These are phyloP conservation scores for Steinernema khuongi DNA, from an alignment of 1,140 invertebrate species.

Conservation along the genomic window DNA sequence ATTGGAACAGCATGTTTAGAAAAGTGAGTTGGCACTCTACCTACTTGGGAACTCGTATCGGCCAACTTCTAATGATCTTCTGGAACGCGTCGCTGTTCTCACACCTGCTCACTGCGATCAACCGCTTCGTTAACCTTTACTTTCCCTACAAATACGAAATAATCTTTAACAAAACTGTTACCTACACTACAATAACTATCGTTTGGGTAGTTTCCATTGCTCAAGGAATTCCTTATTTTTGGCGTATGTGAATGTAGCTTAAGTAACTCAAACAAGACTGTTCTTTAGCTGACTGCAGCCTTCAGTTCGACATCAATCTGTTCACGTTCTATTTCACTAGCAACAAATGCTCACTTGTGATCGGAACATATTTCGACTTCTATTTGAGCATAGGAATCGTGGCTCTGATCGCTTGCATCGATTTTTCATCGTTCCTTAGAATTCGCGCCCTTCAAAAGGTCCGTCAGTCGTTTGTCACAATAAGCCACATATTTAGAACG, in stretches of 20 bases:
- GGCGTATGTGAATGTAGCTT: background rate
- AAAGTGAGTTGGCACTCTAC: background rate
- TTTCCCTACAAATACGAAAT: background rate
- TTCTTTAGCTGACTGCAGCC: background rate
- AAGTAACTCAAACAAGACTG: background rate
- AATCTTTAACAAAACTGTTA: background rate
- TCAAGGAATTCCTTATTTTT: background rate
- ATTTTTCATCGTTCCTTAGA: background rate
- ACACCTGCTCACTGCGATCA: background rate
- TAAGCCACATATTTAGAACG: background rate
- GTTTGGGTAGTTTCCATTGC: background rate
- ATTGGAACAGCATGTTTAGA: background rate
- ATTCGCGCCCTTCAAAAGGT: background rate
- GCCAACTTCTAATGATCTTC: background rate
- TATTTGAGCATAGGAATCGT: background rate
- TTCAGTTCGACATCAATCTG: background rate
- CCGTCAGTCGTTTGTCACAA: background rate
- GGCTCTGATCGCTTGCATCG: background rate
- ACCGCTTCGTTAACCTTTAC: background rate
- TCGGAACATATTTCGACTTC: background rate
- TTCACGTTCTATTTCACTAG: background rate
- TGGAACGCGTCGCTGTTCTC: conserved; percentile 1
- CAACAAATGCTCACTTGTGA: background rate
- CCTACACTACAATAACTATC: background rate
- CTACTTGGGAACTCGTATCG: background rate